phyloP scores from a whole-genome alignment of 1,140 invertebrate genomes.

The Magallana gigas region DNA sequence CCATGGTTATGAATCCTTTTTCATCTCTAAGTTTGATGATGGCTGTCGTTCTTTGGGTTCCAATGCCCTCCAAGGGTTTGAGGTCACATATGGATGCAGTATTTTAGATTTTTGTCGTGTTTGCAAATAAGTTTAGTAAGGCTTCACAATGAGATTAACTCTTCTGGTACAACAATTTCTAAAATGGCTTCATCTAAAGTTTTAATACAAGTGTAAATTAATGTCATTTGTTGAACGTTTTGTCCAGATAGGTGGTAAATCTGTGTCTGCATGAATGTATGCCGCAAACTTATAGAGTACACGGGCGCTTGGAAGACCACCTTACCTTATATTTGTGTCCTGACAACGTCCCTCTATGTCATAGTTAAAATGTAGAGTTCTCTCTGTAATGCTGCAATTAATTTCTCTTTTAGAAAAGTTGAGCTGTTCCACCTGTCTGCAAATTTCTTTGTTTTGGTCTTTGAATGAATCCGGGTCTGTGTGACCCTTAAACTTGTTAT shows the following conservation, averaged over 20 bases:
- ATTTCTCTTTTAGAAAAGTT: neutral
- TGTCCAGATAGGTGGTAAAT: conserved; percentile 15
- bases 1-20: too few relatives aligned
- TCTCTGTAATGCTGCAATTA: neutral
- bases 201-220: neutral
- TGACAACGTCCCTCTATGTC: neutral
- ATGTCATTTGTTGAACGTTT: neutral
- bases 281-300: neutral
- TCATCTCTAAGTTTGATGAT: too few relatives aligned
- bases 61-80: neutral
- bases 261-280: neutral
- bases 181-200: neutral
- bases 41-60: neutral
- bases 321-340: neutral
- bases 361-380: neutral
- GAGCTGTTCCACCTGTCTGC: too few relatives aligned
- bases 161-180: neutral
- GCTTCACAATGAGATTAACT: neutral
- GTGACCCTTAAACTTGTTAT: neutral
- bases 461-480: neutral
- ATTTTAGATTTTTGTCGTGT: neutral
- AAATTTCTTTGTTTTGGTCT: neutral
- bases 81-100: neutral
- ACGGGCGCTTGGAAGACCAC: neutral
- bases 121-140: neutral